phyloP scores from a whole-genome alignment of 2,113 vertebrate genomes.

The Glaucidium brasilianum region DNA sequence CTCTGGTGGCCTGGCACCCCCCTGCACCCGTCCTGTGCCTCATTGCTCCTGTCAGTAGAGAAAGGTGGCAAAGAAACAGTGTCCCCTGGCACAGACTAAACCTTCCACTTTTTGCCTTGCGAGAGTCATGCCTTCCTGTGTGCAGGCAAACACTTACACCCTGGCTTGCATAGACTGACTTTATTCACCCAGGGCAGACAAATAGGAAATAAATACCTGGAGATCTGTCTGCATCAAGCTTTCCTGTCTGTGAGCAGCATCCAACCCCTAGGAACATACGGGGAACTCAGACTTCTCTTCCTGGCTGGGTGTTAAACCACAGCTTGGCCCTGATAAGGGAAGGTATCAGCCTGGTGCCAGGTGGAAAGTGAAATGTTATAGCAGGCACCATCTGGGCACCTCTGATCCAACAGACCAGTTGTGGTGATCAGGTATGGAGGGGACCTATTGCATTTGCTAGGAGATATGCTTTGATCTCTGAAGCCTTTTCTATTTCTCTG shows the following conservation, averaged over 20 bases:
- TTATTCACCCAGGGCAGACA: background rate
- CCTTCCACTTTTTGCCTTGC: background rate
- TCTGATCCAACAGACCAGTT: background rate
- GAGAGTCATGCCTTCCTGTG: background rate
- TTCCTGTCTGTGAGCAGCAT: background rate
- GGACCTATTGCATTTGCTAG: background rate
- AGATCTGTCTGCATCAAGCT: background rate
- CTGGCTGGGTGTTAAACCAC: background rate
- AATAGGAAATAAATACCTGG: background rate
- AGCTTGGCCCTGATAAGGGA: background rate
- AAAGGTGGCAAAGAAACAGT: background rate
- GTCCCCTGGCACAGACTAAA: fast-evolving
- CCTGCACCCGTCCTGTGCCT: background rate
- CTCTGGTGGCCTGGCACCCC: background rate
- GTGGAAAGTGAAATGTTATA: background rate
- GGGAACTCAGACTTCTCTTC: background rate
- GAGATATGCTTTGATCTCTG: background rate
- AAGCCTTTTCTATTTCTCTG: background rate
- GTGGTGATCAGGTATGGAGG: background rate
- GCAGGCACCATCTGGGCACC: background rate
- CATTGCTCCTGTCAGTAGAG: background rate
- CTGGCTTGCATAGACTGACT: background rate
- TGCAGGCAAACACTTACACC: background rate
- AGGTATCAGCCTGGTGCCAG: background rate
- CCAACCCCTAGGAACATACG: background rate